Evolutionary conservation across 2,797 vertebrate genomes (phyloP).

Genomic region (Acrocephalus scirpaceus): DNA sequence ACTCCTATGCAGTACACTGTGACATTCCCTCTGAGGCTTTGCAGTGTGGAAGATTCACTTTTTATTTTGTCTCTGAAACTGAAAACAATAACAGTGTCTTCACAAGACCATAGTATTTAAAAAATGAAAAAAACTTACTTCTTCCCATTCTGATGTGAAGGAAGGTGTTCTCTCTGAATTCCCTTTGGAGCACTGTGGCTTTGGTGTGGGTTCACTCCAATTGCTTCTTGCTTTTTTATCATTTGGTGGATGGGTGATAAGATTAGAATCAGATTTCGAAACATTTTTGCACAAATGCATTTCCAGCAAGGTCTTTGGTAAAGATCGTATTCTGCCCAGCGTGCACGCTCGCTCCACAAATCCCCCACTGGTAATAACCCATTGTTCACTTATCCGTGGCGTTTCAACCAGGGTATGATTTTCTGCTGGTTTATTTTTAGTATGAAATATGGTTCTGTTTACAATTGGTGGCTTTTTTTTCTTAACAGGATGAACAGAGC

Average conservation of each 20-base stretch:
- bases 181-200: slow-evolving; percentile 79
- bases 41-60: background rate
- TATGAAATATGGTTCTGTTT: slow-evolving; percentile 93
- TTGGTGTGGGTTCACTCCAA: slow-evolving; percentile 78
- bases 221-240: slow-evolving; percentile 85
- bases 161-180: slow-evolving; percentile 92
- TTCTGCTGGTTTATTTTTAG: slow-evolving; percentile 83
- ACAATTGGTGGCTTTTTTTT: slow-evolving; percentile 90
- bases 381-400: slow-evolving; percentile 76
- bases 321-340: slow-evolving; percentile 91
- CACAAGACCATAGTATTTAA: background rate
- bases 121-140: slow-evolving; percentile 79
- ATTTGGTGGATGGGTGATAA: slow-evolving; percentile 87
- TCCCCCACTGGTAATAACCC: slow-evolving; percentile 73
- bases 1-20: background rate
- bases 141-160: slow-evolving; percentile 97
- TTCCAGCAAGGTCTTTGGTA: slow-evolving; percentile 89
- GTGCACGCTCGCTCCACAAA: slow-evolving; percentile 94
- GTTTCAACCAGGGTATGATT: slow-evolving; percentile 74
- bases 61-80: background rate
- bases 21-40: background rate
- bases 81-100: background rate
- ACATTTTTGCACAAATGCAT: slow-evolving; percentile 90
- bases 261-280: slow-evolving; percentile 95
- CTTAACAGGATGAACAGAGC: slow-evolving; percentile 68